A percentile compares a stretch with the other conserved stretches of the same genome.
Evolutionary conservation across 2,888 invertebrate species (phyloP).

Genomic region (Pyralis farinalis): DNA sequence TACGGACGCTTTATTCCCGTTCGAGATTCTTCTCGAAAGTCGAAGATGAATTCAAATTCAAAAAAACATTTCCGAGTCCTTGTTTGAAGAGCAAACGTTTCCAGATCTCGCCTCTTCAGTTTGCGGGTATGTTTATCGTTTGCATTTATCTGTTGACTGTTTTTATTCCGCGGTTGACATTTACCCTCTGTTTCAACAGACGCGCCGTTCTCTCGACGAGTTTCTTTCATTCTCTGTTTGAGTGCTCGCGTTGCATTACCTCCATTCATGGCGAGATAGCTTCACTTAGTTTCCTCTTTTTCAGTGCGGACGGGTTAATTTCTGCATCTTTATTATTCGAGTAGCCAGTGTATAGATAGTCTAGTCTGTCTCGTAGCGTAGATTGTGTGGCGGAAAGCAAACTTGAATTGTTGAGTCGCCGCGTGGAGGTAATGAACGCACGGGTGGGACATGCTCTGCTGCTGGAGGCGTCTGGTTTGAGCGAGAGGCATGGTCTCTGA

Average conservation of each 20-base stretch:
- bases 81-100: conserved; percentile 53
- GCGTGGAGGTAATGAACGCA: conserved; percentile 78
- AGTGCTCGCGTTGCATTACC: conserved; percentile 74
- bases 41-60: conserved; percentile 24
- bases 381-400: conserved; percentile 79
- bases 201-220: conserved; percentile 58
- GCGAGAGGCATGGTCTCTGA: conserved; percentile 49
- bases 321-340: conserved; percentile 80
- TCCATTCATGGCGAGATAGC: conserved; percentile 76
- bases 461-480: conserved; percentile 71
- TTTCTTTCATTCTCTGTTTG: conserved; percentile 75
- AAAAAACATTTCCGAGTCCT: conserved; percentile 24
- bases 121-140: conserved; percentile 70
- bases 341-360: conserved; percentile 66
- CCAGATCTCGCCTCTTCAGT: conserved; percentile 65
- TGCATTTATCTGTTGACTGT: conserved; percentile 81
- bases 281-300: conserved; percentile 80
- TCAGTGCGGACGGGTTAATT: conserved; percentile 74
- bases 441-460: conserved; percentile 70
- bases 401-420: conserved; percentile 79
- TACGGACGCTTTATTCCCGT: conserved; percentile 58
- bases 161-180: conserved; percentile 78
- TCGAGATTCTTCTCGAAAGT: conserved; percentile 25
- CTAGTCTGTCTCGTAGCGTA: conserved; percentile 71
- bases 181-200: conserved; percentile 76